These are phyloP conservation scores for Platycnemis pennipes DNA, from an alignment of 2,888 invertebrate genomes.

Conservation along the genomic window DNA sequence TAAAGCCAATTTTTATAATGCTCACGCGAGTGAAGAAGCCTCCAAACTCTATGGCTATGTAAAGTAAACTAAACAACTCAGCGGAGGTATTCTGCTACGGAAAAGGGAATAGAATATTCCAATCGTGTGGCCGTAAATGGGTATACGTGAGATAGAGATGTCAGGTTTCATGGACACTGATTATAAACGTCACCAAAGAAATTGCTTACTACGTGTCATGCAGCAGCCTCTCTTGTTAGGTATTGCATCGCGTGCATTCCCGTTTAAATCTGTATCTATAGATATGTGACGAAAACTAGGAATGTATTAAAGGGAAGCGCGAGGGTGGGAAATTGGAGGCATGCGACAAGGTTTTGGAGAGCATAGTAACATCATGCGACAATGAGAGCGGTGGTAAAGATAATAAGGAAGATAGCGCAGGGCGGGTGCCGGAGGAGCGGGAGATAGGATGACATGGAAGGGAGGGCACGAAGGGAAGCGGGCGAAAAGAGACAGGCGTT, in stretches of 20 bases:
- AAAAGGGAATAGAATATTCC: no score
- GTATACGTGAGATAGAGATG: no score
- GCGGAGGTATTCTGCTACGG: no score
- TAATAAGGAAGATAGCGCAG: constrained; percentile 44
- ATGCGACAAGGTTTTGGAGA: background rate
- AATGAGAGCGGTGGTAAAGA: background rate
- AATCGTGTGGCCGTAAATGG: no score
- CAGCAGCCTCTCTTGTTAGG: background rate
- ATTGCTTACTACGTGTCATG: no score
- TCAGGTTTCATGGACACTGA: no score
- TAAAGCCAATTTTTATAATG: no score
- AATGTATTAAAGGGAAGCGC: background rate
- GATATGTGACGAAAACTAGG: background rate
- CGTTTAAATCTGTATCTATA: background rate
- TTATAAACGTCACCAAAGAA: no score
- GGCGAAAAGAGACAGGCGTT: constrained; percentile 21
- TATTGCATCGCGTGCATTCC: background rate
- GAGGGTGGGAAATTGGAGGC: background rate
- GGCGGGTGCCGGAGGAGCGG: background rate
- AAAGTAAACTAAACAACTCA: no score
- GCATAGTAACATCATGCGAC: background rate
- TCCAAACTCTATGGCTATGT: no score
- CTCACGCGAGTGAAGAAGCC: no score
- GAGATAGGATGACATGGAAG: constrained; percentile 13
- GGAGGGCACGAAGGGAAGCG: constrained; percentile 39